Percentiles rank a stretch among this genome's conserved stretches.
These are phyloP conservation scores for Takifugu flavidus DNA, from an alignment of 2,113 vertebrate genomes.

Conservation along the genomic window DNA sequence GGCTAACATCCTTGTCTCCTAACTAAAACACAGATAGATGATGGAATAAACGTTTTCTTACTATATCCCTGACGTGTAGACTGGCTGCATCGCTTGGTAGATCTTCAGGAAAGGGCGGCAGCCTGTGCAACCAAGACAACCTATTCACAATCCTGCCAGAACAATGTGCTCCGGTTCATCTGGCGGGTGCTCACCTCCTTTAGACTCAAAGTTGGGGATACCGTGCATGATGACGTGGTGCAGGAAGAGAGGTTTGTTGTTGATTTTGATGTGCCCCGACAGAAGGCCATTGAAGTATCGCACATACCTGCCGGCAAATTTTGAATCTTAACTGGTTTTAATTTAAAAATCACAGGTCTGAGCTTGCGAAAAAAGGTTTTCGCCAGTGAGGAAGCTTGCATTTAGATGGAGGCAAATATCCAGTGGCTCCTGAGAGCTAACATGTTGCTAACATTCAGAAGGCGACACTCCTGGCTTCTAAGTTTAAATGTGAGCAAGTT, in stretches of 20 bases:
- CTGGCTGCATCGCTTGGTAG: slow-evolving; percentile 98
- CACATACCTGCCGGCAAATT: slow-evolving; percentile 81
- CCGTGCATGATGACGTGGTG: slow-evolving; percentile 99
- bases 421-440: too few species aligned
- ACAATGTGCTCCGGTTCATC: neutral
- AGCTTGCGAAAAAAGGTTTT: neutral
- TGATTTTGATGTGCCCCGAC: slow-evolving; percentile 95
- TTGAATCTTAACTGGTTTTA: too few species aligned
- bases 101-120: slow-evolving; percentile 98
- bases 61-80: slow-evolving; percentile 99
- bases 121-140: slow-evolving; percentile 67
- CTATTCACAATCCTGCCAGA: neutral
- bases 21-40: slow-evolving; percentile 9
- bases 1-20: too few species aligned
- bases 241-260: slow-evolving; percentile 97
- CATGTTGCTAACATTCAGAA: too few species aligned
- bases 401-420: too few species aligned
- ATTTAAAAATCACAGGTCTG: neutral
- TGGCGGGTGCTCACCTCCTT: slow-evolving; percentile 80
- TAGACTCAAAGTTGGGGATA: slow-evolving; percentile 95
- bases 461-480: too few species aligned
- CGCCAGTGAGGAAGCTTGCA: neutral
- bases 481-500: too few species aligned
- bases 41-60: slow-evolving; percentile 63
- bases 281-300: slow-evolving; percentile 96